Evolutionary conservation across 1,140 invertebrate species (phyloP).

Genomic region (Luehdorfia chinensis): DNA sequence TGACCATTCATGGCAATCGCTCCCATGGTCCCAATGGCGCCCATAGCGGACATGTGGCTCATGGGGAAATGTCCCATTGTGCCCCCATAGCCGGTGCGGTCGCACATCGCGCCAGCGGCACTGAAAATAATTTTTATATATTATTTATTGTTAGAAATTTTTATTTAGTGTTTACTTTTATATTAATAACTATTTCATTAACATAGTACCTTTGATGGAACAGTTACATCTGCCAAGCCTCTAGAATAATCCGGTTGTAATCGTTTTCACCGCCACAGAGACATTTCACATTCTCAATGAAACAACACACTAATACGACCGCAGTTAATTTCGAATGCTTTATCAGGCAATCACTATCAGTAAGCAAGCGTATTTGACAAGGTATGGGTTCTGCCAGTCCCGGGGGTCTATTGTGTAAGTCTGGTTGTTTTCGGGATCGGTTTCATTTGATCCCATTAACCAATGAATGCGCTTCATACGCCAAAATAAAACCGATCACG

Average conservation of each 20-base stretch:
- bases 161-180: neutral
- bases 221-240: neutral
- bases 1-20: slow-evolving; percentile 61
- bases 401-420: too few relatives aligned
- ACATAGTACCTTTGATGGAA: neutral
- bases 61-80: slow-evolving; percentile 68
- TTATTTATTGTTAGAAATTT: slow-evolving; percentile 3
- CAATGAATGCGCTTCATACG: too few relatives aligned
- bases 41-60: slow-evolving; percentile 68
- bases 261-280: neutral
- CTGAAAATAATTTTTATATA: slow-evolving; percentile 36
- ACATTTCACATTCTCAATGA: neutral
- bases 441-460: too few relatives aligned
- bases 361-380: too few relatives aligned
- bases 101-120: slow-evolving; percentile 76
- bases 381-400: too few relatives aligned
- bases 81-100: slow-evolving; percentile 58
- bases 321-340: too few relatives aligned
- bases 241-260: neutral
- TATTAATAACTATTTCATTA: neutral
- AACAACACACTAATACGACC: too few relatives aligned
- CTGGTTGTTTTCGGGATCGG: too few relatives aligned
- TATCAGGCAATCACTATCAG: too few relatives aligned
- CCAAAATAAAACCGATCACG: too few relatives aligned
- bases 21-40: slow-evolving; percentile 64